Percentiles rank a stretch among this genome's conserved stretches.
Evolutionary conservation across 2,888 invertebrate species (phyloP).

Genomic region (Tenthredo livida): DNA sequence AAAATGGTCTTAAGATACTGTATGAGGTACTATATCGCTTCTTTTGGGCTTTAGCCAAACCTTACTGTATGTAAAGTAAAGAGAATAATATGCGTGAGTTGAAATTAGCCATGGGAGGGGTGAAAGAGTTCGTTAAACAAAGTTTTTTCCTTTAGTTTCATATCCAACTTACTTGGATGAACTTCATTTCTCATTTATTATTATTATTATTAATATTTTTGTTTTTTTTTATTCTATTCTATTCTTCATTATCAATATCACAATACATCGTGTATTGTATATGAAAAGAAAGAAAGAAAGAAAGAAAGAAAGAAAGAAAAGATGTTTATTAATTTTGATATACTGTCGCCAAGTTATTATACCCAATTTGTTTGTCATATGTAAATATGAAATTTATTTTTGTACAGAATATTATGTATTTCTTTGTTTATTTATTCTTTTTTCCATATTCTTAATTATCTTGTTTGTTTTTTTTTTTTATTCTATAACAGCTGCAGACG

Average conservation of each 20-base stretch:
- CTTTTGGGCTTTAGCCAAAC: constrained; percentile 61
- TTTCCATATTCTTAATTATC: neutral
- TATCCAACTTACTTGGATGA: constrained; percentile 8
- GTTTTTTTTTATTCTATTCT: neutral
- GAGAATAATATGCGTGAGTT: constrained; percentile 56
- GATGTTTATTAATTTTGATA: constrained; percentile 19
- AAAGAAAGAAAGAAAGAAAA: no score
- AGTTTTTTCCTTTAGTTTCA: constrained; percentile 57
- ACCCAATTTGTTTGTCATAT: constrained; percentile 24
- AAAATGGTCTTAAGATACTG: constrained; percentile 10
- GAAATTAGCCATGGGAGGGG: constrained; percentile 59
- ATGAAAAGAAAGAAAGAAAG: no score
- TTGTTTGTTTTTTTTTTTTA: neutral
- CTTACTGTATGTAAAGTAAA: constrained; percentile 40
- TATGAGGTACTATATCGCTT: constrained; percentile 39
- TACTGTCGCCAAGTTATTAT: neutral
- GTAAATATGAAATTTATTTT: constrained; percentile 17
- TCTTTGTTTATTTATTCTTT: no score
- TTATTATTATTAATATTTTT: no score
- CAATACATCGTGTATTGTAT: no score
- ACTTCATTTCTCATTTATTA: neutral
- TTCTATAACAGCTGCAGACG: constrained; percentile 58
- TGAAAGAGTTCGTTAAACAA: constrained; percentile 50
- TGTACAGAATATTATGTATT: neutral
- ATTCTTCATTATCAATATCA: neutral